A percentile compares a stretch with the other conserved stretches of the same genome.
Conservation (phyloP, 1,140 invertebrate species). For the Pentalonia nigronervosa region DNA sequence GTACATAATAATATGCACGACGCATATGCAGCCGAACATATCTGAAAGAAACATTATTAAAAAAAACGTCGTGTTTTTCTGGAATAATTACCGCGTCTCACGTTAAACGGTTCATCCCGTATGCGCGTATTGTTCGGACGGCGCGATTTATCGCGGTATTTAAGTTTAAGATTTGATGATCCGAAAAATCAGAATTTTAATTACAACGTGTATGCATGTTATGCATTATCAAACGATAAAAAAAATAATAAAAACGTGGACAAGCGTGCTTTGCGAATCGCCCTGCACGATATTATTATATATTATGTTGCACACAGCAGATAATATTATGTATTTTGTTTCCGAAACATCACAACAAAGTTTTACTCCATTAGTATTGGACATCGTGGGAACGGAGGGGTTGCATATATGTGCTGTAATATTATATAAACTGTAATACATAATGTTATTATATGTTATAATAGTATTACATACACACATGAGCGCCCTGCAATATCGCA, state of each 20-base stretch:
- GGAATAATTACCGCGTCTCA: too few relatives aligned
- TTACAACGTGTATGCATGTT: too few relatives aligned
- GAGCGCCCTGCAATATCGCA: background rate
- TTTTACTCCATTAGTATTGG: background rate
- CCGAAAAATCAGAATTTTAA: background rate
- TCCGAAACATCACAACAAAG: background rate
- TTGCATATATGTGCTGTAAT: background rate
- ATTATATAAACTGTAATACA: background rate
- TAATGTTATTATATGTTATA: background rate
- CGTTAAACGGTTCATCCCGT: too few relatives aligned
- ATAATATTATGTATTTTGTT: background rate
- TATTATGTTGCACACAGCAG: background rate
- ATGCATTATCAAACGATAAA: background rate
- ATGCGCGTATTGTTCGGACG: background rate
- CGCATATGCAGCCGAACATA: background rate
- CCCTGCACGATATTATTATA: background rate
- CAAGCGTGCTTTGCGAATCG: background rate
- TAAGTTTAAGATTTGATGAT: background rate
- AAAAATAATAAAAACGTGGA: background rate
- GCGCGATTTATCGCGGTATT: background rate
- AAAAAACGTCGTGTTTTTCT: too few relatives aligned
- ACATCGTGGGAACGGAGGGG: background rate
- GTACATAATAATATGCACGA: background rate
- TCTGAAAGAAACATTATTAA: too few relatives aligned
- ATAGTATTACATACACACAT: background rate